Conservation (phyloP, 2,797 vertebrate species). For the Sciaenops ocellatus region DNA sequence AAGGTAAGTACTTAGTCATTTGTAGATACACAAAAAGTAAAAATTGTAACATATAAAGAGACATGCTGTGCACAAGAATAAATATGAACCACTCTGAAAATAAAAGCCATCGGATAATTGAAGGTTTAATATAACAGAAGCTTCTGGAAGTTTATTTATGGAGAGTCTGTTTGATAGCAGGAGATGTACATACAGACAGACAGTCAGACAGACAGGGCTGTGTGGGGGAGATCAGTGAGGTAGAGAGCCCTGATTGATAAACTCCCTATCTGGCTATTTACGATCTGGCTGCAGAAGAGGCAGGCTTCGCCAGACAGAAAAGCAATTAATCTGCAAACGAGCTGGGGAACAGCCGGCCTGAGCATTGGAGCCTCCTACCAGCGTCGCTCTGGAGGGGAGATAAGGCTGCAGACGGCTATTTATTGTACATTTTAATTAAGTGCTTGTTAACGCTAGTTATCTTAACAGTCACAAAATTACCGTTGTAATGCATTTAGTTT, state of each 20-base stretch:
- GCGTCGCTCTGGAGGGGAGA: constrained; percentile 93
- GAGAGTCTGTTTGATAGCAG: constrained; percentile 48
- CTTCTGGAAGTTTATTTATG: constrained; percentile 67
- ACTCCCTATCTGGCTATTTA: constrained; percentile 99
- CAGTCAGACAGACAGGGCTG: constrained; percentile 85
- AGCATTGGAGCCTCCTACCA: constrained; percentile 94
- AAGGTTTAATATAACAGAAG: constrained; percentile 60
- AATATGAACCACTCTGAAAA: constrained; percentile 22
- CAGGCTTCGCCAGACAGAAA: constrained; percentile 97
- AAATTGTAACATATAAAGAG: constrained; percentile 34
- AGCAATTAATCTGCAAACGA: constrained; percentile 99
- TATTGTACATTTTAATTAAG: constrained; percentile 99
- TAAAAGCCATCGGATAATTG: constrained; percentile 42
- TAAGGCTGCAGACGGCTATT: constrained; percentile 98
- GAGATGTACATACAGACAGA: constrained; percentile 65
- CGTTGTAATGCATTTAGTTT: constrained; percentile 99
- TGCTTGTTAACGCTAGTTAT: constrained; percentile 99
- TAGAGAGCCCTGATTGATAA: constrained; percentile 94
- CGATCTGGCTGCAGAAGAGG: constrained; percentile 96
- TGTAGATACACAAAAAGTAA: constrained; percentile 17
- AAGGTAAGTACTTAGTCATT: constrained; percentile 9
- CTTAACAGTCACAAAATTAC: constrained; percentile 99
- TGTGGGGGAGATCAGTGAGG: constrained; percentile 88
- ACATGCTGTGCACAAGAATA: constrained; percentile 11
- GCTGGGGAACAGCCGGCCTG: constrained; percentile 96